Conservation (phyloP, 2,797 vertebrate species). For the Okamejei kenojei region DNA sequence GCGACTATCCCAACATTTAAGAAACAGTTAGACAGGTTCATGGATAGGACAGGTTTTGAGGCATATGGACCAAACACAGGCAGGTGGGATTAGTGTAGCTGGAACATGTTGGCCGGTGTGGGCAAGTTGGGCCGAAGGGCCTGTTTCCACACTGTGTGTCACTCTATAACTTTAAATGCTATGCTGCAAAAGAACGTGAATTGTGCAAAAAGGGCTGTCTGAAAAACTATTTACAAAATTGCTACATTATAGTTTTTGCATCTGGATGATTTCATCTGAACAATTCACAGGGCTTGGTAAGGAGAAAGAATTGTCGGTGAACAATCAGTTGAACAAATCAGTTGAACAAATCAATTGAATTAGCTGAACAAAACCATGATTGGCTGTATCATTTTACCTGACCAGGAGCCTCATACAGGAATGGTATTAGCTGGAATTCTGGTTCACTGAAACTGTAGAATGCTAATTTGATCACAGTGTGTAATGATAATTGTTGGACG, state of each 20-base stretch:
- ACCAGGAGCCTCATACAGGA: constrained; percentile 58
- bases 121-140: too few species aligned
- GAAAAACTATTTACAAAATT: not conserved
- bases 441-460: constrained; percentile 65
- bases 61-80: too few species aligned
- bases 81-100: too few species aligned
- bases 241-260: not conserved
- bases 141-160: too few species aligned
- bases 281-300: not conserved
- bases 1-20: too few species aligned
- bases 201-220: not conserved
- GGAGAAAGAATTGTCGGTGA: not conserved
- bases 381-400: constrained; percentile 56
- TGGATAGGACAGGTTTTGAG: too few species aligned
- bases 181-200: not conserved
- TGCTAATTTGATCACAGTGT: constrained; percentile 62
- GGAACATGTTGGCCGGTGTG: too few species aligned
- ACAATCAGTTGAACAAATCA: too few species aligned
- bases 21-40: too few species aligned
- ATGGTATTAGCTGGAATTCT: constrained; percentile 54
- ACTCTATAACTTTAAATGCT: not conserved
- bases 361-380: not conserved
- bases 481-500: constrained; percentile 65
- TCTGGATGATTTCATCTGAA: not conserved
- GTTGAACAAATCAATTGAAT: not conserved